Percentiles rank a stretch among this genome's conserved stretches.
Evolutionary conservation across 2,113 vertebrate genomes (phyloP).

Genomic region (Chamaetylas fuelleborni): DNA sequence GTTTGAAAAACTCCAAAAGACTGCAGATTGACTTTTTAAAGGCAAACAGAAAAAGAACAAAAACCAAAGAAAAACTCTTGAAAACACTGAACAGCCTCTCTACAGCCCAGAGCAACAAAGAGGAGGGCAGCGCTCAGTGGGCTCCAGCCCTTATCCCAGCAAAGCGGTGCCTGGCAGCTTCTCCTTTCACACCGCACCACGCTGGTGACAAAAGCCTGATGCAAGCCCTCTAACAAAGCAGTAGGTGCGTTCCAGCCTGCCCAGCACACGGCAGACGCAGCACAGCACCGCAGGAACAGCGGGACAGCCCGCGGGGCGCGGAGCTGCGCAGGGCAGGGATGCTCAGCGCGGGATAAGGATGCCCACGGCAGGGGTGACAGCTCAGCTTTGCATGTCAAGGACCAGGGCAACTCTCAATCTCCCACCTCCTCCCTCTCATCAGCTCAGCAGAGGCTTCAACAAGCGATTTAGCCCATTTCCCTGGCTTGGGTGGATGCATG

Average conservation of each 20-base stretch:
- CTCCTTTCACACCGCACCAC: not conserved
- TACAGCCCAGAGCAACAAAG: not conserved
- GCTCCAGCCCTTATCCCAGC: not conserved
- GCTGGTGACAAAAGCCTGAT: not conserved
- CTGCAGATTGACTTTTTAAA: conserved; percentile 12
- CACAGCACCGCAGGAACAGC: not conserved
- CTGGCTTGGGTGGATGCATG: accelerated
- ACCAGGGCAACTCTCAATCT: not conserved
- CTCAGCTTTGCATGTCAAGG: not conserved
- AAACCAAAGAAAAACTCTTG: not conserved
- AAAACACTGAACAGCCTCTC: not conserved
- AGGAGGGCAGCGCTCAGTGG: not conserved
- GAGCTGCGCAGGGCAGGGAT: not conserved
- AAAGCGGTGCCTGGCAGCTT: not conserved
- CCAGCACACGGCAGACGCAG: accelerated
- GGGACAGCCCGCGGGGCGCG: not conserved
- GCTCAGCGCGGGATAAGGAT: accelerated
- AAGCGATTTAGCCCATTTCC: not conserved
- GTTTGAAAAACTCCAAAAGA: not conserved
- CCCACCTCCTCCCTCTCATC: not conserved
- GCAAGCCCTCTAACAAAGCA: not conserved
- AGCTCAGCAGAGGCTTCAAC: not conserved
- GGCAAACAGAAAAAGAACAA: conserved; percentile 21
- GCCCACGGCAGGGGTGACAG: not conserved
- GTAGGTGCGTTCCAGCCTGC: not conserved